Evolutionary conservation across 2,888 invertebrate genomes (phyloP).

Genomic region (Prosapia bicincta): DNA sequence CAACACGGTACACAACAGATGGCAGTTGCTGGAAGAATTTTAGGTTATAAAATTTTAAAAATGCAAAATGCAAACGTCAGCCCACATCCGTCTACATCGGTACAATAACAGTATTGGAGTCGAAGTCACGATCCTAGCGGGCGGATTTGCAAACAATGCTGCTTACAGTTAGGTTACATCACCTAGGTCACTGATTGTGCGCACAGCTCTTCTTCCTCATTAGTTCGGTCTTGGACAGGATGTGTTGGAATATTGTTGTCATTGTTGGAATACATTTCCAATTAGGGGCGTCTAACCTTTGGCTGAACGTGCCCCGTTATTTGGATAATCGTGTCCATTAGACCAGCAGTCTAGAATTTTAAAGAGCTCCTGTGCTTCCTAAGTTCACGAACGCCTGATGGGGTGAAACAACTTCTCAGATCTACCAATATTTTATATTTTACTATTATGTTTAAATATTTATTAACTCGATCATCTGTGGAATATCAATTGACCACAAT

Average conservation of each 20-base stretch:
- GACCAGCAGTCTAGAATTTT: neutral
- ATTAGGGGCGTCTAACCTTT: neutral
- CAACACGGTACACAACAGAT: neutral
- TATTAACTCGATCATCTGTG: too few relatives aligned
- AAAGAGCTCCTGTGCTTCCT: neutral
- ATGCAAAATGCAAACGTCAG: neutral
- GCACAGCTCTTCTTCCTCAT: neutral
- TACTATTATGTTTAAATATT: too few relatives aligned
- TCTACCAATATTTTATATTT: too few relatives aligned
- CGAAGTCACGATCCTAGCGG: neutral
- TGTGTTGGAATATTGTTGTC: neutral
- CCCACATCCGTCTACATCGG: neutral
- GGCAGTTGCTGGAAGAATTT: neutral
- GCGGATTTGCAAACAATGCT: neutral
- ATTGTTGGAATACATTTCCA: neutral
- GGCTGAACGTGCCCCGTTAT: neutral
- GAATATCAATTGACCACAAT: too few relatives aligned
- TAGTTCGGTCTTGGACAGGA: neutral
- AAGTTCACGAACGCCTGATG: too few relatives aligned
- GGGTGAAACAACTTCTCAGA: too few relatives aligned
- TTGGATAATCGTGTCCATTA: neutral
- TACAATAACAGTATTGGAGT: neutral
- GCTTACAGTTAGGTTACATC: neutral
- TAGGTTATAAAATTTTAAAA: neutral
- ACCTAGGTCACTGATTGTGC: neutral